Evolutionary conservation across 2,113 vertebrate genomes (phyloP).

Genomic region (Sporophila hypoxantha): DNA sequence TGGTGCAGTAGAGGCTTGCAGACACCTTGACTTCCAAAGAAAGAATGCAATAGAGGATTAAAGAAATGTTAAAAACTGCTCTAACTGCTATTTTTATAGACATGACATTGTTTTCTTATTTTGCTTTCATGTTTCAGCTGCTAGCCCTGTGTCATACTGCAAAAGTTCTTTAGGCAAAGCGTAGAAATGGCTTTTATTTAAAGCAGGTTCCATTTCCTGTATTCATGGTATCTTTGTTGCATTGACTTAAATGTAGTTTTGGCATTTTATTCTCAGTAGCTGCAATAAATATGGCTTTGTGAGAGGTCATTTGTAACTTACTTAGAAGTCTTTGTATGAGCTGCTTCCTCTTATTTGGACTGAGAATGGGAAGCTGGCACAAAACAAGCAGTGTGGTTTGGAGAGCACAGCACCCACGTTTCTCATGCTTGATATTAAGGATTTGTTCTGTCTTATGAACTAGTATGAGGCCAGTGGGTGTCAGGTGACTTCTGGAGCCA

Average conservation of each 20-base stretch:
- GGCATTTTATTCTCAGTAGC: slow-evolving; percentile 13
- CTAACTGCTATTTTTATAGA: background rate
- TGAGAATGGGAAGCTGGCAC: background rate
- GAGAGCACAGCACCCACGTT: background rate
- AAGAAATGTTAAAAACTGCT: background rate
- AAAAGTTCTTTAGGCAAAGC: background rate
- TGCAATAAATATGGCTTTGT: background rate
- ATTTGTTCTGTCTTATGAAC: background rate
- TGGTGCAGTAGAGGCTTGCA: background rate
- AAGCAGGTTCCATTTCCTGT: background rate
- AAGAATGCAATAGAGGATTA: background rate
- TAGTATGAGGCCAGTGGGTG: background rate
- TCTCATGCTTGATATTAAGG: background rate
- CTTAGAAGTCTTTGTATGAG: background rate
- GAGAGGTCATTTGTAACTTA: background rate
- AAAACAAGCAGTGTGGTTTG: background rate
- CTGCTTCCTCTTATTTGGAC: background rate
- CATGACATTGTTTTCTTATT: background rate
- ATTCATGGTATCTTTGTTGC: background rate
- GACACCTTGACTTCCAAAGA: background rate
- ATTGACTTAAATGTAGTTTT: slow-evolving; percentile 16
- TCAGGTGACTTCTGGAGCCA: background rate
- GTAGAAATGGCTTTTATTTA: background rate
- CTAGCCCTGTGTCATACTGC: background rate
- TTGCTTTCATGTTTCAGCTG: background rate